Evolutionary conservation across 2,797 vertebrate genomes (phyloP), one percentile per base, ranked within the genome.

Genomic region (Acanthurus tractus): DNA sequence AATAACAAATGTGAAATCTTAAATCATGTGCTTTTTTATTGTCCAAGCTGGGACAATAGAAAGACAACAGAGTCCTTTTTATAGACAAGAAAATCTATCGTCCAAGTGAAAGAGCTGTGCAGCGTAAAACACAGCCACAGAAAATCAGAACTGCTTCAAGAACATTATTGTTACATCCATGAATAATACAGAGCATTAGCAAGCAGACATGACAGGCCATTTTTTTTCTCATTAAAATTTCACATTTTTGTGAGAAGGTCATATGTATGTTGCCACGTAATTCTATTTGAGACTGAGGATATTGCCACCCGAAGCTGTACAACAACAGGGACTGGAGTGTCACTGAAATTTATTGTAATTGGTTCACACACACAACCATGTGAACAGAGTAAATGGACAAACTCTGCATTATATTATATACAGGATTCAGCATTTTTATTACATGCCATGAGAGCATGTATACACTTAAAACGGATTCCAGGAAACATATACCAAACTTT

Each of bases 171-270:
- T 82, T 86, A 66, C 61, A 81, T 65, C 74, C 68, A 88, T 90
- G 83, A 88, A 92, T 90, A 79, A 88, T 81, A 81, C 73, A 90
- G 49, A 54, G 66, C 65, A 83, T 88, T 85, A 83, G 82, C 44
- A 70, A 80, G 76, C 63, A 55, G 67, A 73, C 46, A 68, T 0
- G 82, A 83, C 83, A 80, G 85, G 57, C 40, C 81, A 83, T 82
- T 90, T 85, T 87, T 87, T 77, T 78, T 87, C 70, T 68, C 57
- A 85, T 88, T 90, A 86, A 87, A 87, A 84, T 90, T 83, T 81
- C 44, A 80, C 73, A 63, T 85, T 76, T 87, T 74, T 48, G 12
- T 38, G 54, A 66, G 78, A 78, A 77, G 73, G 79, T 85, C 81
- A 76, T 83, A 59, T 84, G 70, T 81, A 72, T 36, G 69, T 86